Evolutionary conservation across 2,113 vertebrate species (phyloP).

Genomic region (Castor canadensis): DNA sequence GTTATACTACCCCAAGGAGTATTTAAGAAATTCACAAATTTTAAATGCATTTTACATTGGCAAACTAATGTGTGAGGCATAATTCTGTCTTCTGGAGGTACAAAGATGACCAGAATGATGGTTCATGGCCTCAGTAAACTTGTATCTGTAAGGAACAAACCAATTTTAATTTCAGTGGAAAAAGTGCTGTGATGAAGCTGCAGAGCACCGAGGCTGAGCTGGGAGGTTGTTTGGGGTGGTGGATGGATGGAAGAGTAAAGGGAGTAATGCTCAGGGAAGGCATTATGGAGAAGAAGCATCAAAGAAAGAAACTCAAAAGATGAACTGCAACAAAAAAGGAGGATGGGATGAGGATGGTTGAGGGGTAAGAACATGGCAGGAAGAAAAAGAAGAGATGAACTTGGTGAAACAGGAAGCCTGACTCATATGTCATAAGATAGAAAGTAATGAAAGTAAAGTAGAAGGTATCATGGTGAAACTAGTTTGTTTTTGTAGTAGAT

Average conservation of each 20-base stretch:
- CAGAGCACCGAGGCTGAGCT: neutral
- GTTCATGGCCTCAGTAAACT: neutral
- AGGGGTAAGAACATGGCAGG: neutral
- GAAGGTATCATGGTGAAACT: neutral
- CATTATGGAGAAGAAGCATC: neutral
- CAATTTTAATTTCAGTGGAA: neutral
- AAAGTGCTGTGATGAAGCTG: neutral
- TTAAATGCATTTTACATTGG: constrained; percentile 36
- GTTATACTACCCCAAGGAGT: constrained; percentile 49
- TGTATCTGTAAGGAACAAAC: neutral
- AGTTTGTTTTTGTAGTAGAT: neutral
- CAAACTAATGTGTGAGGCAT: neutral
- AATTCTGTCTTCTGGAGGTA: neutral
- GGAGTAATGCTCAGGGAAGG: too few relatives aligned
- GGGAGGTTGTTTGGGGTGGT: neutral
- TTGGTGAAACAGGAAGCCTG: neutral
- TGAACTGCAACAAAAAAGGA: neutral
- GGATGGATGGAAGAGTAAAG: neutral
- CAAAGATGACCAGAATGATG: neutral
- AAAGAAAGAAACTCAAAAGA: neutral
- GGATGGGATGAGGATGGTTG: neutral
- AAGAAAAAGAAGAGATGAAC: neutral
- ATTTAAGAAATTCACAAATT: constrained; percentile 66
- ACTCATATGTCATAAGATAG: neutral
- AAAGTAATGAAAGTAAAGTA: neutral